Percentiles rank a stretch among this genome's conserved stretches.
Conservation (phyloP, 1,140 invertebrate species). For the Lethrus apterus region DNA sequence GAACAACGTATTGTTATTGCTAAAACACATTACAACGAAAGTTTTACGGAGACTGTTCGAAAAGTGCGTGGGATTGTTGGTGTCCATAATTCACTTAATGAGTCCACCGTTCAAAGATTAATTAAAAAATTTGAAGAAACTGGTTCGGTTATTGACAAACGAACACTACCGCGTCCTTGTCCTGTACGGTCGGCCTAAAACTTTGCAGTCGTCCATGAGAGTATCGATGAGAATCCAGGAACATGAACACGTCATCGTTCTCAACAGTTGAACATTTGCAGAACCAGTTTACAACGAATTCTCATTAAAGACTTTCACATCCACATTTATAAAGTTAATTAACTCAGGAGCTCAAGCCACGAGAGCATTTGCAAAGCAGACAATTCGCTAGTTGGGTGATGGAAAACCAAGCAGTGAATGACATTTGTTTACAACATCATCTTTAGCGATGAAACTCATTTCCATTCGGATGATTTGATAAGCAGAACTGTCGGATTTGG, state of each 20-base stretch:
- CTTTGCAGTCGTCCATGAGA: not conserved
- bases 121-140: not conserved
- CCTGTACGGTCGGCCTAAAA: not conserved
- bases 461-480: conserved; percentile 1
- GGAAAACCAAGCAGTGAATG: conserved; percentile 1
- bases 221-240: conserved; percentile 9
- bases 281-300: conserved; percentile 2
- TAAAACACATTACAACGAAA: not conserved
- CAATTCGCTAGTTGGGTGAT: too few species aligned
- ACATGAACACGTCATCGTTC: conserved; percentile 8
- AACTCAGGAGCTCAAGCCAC: too few species aligned
- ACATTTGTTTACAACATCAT: not conserved
- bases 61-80: not conserved
- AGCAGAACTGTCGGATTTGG: conserved; percentile 5
- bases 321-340: not conserved
- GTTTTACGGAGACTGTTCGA: too few species aligned
- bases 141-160: not conserved
- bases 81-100: not conserved
- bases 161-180: not conserved
- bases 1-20: not conserved
- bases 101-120: not conserved
- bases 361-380: not conserved
- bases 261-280: not conserved
- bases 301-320: not conserved
- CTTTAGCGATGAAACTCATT: conserved; percentile 1